phyloP scores from a whole-genome alignment of 2,797 vertebrate genomes.

The Botia almorhae region DNA sequence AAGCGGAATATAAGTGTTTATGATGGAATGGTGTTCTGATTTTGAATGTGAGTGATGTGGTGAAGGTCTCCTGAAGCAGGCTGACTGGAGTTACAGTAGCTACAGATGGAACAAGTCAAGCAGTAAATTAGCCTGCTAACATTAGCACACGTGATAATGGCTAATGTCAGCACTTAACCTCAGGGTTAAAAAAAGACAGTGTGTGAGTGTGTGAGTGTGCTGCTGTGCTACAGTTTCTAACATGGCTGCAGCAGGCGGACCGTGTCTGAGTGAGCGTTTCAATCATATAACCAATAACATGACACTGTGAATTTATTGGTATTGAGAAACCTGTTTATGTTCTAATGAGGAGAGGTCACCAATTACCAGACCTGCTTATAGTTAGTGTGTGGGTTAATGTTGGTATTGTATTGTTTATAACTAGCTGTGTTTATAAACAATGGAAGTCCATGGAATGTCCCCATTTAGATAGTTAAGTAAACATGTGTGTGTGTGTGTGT shows the following conservation, averaged over 20 bases:
- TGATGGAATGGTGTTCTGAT: not conserved
- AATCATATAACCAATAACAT: too few relatives aligned
- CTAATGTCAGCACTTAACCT: slow-evolving; percentile 52
- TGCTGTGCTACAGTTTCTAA: not conserved
- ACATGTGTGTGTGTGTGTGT: not conserved
- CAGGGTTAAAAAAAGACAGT: slow-evolving; percentile 38
- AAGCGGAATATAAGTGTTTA: not conserved
- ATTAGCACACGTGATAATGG: slow-evolving; percentile 53
- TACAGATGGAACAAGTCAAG: slow-evolving; percentile 62
- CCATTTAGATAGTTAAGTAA: too few relatives aligned
- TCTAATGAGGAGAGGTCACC: too few relatives aligned
- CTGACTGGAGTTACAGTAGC: slow-evolving; percentile 39
- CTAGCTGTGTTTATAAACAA: not conserved
- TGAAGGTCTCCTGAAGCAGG: slow-evolving; percentile 37
- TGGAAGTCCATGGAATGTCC: too few relatives aligned
- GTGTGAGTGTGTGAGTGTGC: not conserved
- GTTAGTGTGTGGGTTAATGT: too few relatives aligned
- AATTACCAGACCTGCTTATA: too few relatives aligned
- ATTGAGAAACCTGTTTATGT: too few relatives aligned
- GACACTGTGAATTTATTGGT: too few relatives aligned
- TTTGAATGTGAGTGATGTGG: slow-evolving; percentile 7
- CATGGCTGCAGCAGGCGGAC: not conserved
- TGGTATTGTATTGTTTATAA: too few relatives aligned
- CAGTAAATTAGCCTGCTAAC: slow-evolving; percentile 62
- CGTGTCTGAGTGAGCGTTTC: too few relatives aligned